Evolutionary conservation across 2,797 vertebrate species (phyloP).

Genomic region (Diplodus puntazzo): DNA sequence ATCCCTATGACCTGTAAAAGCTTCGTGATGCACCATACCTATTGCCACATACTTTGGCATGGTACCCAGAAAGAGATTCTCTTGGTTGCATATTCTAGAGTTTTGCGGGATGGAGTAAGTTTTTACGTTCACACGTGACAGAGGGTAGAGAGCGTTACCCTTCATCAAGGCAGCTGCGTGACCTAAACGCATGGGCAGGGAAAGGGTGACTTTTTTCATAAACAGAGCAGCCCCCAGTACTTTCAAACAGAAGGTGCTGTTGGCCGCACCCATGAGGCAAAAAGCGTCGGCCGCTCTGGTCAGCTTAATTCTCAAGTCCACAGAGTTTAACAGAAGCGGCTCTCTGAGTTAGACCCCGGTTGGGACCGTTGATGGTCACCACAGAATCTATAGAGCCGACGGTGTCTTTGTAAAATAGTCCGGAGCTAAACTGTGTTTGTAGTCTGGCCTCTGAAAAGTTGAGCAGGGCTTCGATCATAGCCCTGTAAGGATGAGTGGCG

Average conservation of each 20-base stretch:
- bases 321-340: neutral
- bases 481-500: neutral
- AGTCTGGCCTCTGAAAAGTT: neutral
- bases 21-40: too few relatives aligned
- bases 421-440: neutral
- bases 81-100: too few relatives aligned
- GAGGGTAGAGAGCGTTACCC: neutral
- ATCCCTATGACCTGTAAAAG: too few relatives aligned
- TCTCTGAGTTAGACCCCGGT: too few relatives aligned
- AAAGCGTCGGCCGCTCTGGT: neutral
- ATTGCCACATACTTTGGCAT: too few relatives aligned
- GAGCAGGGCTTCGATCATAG: conserved; percentile 2
- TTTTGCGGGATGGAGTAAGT: too few relatives aligned
- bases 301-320: neutral
- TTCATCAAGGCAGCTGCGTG: neutral
- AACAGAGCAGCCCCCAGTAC: neutral
- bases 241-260: neutral
- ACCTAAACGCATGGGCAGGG: neutral
- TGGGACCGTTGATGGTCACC: too few relatives aligned
- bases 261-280: neutral
- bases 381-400: too few relatives aligned
- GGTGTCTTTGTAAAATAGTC: too few relatives aligned
- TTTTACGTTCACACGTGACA: too few relatives aligned
- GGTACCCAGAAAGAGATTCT: too few relatives aligned
- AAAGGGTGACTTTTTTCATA: neutral